Percentiles rank a stretch among this genome's conserved stretches.
Conservation (phyloP, 2,113 vertebrate genomes). For the Cavia porcellus region DNA sequence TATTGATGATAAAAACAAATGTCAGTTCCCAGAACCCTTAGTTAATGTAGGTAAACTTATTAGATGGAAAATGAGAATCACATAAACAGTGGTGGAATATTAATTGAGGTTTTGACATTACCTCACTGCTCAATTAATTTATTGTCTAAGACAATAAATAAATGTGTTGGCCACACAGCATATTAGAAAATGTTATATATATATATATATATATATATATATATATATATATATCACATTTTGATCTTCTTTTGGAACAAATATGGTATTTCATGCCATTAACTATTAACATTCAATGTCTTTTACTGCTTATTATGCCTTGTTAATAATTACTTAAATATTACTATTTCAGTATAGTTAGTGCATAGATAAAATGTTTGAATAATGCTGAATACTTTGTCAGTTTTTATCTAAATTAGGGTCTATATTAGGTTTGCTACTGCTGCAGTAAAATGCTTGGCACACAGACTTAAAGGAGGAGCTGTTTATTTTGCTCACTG, state of each 20-base stretch:
- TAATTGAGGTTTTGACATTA: not conserved
- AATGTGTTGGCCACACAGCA: not conserved
- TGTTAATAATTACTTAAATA: not conserved
- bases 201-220: no score
- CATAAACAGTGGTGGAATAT: not conserved
- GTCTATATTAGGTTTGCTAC: not conserved
- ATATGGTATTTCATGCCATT: not conserved
- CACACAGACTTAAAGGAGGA: not conserved
- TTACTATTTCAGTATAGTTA: not conserved
- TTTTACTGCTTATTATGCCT: not conserved
- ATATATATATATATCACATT: not conserved
- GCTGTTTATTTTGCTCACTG: not conserved
- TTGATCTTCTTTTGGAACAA: not conserved
- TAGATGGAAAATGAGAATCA: not conserved
- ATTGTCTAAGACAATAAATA: not conserved
- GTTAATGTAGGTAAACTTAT: not conserved
- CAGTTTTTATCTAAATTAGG: not conserved
- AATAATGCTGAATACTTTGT: not conserved
- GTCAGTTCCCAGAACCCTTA: not conserved
- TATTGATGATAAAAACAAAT: not conserved
- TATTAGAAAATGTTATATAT: not conserved
- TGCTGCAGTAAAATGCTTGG: not conserved
- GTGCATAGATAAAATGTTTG: not conserved
- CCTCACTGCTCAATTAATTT: not conserved
- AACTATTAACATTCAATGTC: not conserved